These are phyloP conservation scores for Kuschelorhynchus macadamiae DNA, from an alignment of 2,888 invertebrate genomes.

Conservation along the genomic window DNA sequence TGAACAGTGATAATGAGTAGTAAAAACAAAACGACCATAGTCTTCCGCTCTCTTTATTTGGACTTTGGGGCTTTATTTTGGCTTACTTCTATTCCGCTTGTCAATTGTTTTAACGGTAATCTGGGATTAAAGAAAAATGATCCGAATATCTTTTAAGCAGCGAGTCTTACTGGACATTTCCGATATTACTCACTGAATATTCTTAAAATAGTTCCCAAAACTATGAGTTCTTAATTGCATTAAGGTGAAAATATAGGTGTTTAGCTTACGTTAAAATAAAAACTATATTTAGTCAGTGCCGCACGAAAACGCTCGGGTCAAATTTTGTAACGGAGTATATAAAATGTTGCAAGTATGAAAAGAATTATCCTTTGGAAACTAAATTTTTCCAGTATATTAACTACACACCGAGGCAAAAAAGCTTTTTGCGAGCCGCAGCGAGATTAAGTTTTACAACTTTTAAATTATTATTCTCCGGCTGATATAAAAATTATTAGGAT, in stretches of 20 bases:
- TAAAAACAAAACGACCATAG: conserved; percentile 28
- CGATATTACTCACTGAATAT: too few relatives aligned
- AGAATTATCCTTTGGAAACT: conserved; percentile 16
- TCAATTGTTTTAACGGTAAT: conserved; percentile 35
- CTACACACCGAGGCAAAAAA: conserved; percentile 23
- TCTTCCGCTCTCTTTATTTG: conserved; percentile 13
- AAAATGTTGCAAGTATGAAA: not conserved
- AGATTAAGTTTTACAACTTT: conserved; percentile 43
- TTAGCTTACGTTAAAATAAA: too few relatives aligned
- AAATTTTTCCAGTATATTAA: conserved; percentile 26
- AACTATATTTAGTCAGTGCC: too few relatives aligned
- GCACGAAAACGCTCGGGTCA: too few relatives aligned
- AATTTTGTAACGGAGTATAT: conserved; percentile 2
- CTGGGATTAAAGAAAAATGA: conserved; percentile 18
- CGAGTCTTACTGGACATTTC: too few relatives aligned
- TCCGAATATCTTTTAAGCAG: not conserved
- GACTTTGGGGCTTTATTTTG: conserved; percentile 32
- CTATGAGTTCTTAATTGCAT: too few relatives aligned
- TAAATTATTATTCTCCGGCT: conserved; percentile 43
- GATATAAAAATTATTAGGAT: conserved; percentile 44
- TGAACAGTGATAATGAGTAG: conserved; percentile 38
- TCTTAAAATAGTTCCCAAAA: too few relatives aligned
- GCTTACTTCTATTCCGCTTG: conserved; percentile 24
- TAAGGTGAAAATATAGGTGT: too few relatives aligned
- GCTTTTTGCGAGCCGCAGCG: conserved; percentile 18